phyloP scores from a whole-genome alignment of 2,888 invertebrate genomes.

The Hirtodrosophila confusa region DNA sequence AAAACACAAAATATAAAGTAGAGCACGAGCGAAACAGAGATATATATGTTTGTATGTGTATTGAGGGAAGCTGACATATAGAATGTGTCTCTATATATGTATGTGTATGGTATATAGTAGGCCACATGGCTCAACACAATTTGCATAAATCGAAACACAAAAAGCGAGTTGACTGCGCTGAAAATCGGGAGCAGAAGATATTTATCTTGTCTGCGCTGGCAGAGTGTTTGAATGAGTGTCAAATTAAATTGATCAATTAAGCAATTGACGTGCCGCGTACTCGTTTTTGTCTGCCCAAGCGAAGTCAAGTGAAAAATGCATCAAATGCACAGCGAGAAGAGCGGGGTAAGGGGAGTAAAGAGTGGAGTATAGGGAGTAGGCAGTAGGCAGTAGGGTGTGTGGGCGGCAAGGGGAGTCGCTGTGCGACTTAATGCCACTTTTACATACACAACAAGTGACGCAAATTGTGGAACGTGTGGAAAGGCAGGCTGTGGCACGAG shows the following conservation, averaged over 20 bases:
- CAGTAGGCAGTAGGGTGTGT: slow-evolving; percentile 15
- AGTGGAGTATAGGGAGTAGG: background rate
- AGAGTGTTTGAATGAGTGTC: slow-evolving; percentile 77
- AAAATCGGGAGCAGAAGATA: slow-evolving; percentile 74
- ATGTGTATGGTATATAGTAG: slow-evolving; percentile 27
- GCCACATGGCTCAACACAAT: slow-evolving; percentile 72
- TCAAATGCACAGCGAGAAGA: slow-evolving; percentile 27
- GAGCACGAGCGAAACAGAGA: slow-evolving; percentile 26
- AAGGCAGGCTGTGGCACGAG: slow-evolving; percentile 5
- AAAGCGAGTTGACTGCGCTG: slow-evolving; percentile 56
- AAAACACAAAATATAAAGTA: slow-evolving; percentile 45
- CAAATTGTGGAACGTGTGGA: slow-evolving; percentile 57
- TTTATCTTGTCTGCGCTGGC: slow-evolving; percentile 62
- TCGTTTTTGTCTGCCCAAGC: background rate
- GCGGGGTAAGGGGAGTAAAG: background rate
- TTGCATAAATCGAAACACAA: slow-evolving; percentile 79
- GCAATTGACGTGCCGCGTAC: slow-evolving; percentile 71
- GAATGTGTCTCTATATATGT: slow-evolving; percentile 10
- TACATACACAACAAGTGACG: slow-evolving; percentile 65
- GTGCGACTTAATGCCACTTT: slow-evolving; percentile 48
- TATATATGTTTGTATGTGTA: background rate
- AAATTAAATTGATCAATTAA: slow-evolving; percentile 82
- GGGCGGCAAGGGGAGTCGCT: background rate
- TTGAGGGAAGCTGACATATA: slow-evolving; percentile 6
- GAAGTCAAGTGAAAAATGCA: slow-evolving; percentile 41